Evolutionary conservation across 2,888 invertebrate genomes (phyloP), one percentile per base, ranked within the genome.

Genomic region (Noctua janthe): DNA sequence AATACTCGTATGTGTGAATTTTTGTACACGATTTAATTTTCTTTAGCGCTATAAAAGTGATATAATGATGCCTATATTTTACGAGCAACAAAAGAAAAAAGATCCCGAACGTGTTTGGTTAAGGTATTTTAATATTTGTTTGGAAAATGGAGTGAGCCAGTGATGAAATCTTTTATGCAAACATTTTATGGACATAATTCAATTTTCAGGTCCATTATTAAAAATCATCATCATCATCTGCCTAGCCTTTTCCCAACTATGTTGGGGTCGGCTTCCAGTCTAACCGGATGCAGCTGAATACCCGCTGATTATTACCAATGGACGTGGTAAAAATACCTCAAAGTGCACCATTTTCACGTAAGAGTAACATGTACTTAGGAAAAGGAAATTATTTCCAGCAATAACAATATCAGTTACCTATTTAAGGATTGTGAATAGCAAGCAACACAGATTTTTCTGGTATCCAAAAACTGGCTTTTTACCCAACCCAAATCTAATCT

Each of bases 61-160:
- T 85, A 49, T 69, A 84, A 75, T 73, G 56, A 20, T 39, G n/a
- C 11, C 54, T 59, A 47, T 71, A 85, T 81, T 62, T 83, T 62
- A 76, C 11, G 13, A 29, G 20, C 59, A 62, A 54, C 54, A 75
- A 73, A 73, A 59, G 49, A 51, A 13, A 62, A 54, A 56, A 56
- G n/a, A 54, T 47, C 39, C 1, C 11, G 59, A 71, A 69, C 39
- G 71, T 69, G 17, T 59, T 73, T 43, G 2, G 11, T 74, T 39
- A 67, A 43, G 11, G 29, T n/a, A 35, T 66, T 59, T 70, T 35
- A 54, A 70, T 64, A 74, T 71, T 71, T 76, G 15, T 76, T 76
- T 47, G 13, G 35, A 56, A 83, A 71, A 35, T 49, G 2, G 5
- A 35, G 54, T 54, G 29, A 49, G 39, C 23, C 23, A 51, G 23